phyloP scores from a whole-genome alignment of 2,888 invertebrate genomes.

The Nymphalis urticae region DNA sequence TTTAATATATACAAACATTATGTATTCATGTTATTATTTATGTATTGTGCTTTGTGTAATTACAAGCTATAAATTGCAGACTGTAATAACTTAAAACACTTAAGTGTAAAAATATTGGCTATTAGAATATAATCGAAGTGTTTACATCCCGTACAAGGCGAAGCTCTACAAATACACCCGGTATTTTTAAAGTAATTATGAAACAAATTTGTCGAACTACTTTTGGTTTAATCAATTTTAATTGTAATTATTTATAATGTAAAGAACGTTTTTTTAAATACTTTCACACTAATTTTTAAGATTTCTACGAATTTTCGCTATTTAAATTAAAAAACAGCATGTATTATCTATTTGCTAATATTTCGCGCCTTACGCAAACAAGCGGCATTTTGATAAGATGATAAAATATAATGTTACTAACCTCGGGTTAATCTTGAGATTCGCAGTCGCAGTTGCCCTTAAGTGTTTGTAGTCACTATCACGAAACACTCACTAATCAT shows the following conservation, averaged over 20 bases:
- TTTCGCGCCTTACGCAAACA: conserved; percentile 64
- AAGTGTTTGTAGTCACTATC: conserved; percentile 56
- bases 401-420: conserved; percentile 65
- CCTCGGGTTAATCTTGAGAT: conserved; percentile 68
- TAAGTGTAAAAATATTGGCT: conserved; percentile 1
- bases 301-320: neutral
- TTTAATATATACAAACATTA: neutral
- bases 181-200: too few relatives aligned
- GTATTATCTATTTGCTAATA: conserved; percentile 58
- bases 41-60: conserved; percentile 10
- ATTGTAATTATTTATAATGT: neutral
- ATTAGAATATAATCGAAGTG: neutral
- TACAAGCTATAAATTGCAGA: conserved; percentile 27
- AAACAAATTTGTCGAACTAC: neutral
- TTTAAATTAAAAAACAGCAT: neutral
- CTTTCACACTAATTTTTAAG: neutral
- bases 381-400: conserved; percentile 58
- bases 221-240: neutral
- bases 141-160: neutral
- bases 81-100: conserved; percentile 24
- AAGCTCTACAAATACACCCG: too few relatives aligned
- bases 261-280: neutral
- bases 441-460: conserved; percentile 53
- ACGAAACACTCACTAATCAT: conserved; percentile 68
- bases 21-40: conserved; percentile 11